A percentile compares a stretch with the other conserved stretches of the same genome.
Evolutionary conservation across 2,888 invertebrate species (phyloP).

Genomic region (Seira musarum): DNA sequence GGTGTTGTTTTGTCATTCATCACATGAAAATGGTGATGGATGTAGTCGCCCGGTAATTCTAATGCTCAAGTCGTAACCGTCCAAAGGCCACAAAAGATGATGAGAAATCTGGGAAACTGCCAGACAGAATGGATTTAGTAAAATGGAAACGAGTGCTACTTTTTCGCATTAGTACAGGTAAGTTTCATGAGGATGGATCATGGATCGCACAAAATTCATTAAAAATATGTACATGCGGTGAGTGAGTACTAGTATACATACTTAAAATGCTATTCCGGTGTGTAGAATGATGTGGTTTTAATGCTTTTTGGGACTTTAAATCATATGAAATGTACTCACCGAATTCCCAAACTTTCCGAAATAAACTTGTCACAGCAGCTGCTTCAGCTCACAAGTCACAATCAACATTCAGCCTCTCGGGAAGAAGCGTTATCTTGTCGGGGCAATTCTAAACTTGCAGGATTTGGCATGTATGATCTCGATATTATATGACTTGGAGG

Average conservation of each 20-base stretch:
- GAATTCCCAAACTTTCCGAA: neutral
- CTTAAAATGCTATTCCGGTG: neutral
- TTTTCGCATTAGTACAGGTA: no score
- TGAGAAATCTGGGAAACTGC: neutral
- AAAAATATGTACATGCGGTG: neutral
- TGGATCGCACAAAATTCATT: neutral
- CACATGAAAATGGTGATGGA: neutral
- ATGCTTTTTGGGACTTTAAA: neutral
- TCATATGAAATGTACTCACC: neutral
- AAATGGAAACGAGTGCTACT: no score
- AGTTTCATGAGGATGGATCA: neutral
- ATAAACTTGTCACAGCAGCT: neutral
- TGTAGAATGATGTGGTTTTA: neutral
- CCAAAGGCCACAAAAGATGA: neutral
- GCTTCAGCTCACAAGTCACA: no score
- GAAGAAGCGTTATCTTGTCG: neutral
- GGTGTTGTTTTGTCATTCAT: neutral
- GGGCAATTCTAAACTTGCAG: neutral
- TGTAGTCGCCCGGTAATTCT: neutral
- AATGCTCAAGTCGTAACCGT: neutral
- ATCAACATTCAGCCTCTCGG: neutral
- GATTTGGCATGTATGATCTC: neutral
- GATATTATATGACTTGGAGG: neutral
- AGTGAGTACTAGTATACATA: no score
- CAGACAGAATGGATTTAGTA: no score